Percentiles rank a stretch among this genome's conserved stretches.
phyloP scores from a whole-genome alignment of 2,113 vertebrate species.

The Crotalus tigris region DNA sequence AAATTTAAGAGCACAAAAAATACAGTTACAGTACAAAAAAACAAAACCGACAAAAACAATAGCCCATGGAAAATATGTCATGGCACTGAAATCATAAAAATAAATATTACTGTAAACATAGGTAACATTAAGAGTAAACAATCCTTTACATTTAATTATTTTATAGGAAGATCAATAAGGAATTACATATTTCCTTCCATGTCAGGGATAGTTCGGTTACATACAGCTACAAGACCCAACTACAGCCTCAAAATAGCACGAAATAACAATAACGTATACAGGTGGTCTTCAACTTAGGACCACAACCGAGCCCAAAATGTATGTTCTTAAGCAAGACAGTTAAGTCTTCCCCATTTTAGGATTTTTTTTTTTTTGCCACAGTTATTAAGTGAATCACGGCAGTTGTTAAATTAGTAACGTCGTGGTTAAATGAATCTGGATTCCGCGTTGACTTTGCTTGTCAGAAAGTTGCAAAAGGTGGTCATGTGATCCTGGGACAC shows the following conservation, averaged over 20 bases:
- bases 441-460: neutral
- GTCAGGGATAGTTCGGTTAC: neutral
- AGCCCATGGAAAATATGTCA: neutral
- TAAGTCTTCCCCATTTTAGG: neutral
- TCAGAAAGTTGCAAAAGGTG: neutral
- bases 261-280: neutral
- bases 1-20: constrained; percentile 2
- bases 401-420: too few species aligned
- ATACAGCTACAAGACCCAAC: neutral
- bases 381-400: neutral
- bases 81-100: neutral
- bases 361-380: neutral
- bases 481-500: neutral
- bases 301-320: neutral
- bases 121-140: neutral
- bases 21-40: neutral
- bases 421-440: neutral
- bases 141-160: neutral
- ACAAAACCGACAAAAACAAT: neutral
- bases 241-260: neutral
- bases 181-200: neutral
- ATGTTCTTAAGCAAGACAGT: neutral
- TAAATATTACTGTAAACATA: neutral
- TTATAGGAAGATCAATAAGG: neutral
- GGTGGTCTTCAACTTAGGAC: neutral